These are phyloP conservation scores for Cathartes aura DNA, from an alignment of 2,113 vertebrate genomes.

Conservation along the genomic window DNA sequence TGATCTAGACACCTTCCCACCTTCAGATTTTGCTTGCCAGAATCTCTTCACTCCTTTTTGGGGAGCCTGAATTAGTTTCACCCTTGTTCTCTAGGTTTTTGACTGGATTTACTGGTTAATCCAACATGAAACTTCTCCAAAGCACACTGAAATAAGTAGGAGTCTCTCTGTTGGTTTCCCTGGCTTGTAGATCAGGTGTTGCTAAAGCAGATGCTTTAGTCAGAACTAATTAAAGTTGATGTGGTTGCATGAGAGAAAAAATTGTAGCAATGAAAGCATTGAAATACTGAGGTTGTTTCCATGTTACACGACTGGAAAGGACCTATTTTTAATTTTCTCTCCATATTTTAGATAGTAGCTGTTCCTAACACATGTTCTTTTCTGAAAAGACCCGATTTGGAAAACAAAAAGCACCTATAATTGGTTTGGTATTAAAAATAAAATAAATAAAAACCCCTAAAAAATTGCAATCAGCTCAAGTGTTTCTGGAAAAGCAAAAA, in stretches of 20 bases:
- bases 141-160: background rate
- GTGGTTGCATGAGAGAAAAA: background rate
- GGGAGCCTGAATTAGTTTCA: background rate
- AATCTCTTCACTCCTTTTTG: background rate
- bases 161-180: background rate
- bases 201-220: slow-evolving; percentile 27
- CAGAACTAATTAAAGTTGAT: background rate
- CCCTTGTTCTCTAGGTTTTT: background rate
- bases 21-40: background rate
- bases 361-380: background rate
- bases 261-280: background rate
- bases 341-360: background rate
- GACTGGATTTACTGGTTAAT: background rate
- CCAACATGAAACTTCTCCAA: background rate
- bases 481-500: background rate
- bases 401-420: background rate
- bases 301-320: background rate
- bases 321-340: background rate
- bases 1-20: background rate
- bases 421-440: background rate
- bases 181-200: slow-evolving; percentile 1
- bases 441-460: background rate
- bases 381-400: background rate
- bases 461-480: background rate
- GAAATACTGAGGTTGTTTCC: background rate